These are phyloP conservation scores for Monopterus albus DNA, from an alignment of 2,113 vertebrate genomes.

Conservation along the genomic window DNA sequence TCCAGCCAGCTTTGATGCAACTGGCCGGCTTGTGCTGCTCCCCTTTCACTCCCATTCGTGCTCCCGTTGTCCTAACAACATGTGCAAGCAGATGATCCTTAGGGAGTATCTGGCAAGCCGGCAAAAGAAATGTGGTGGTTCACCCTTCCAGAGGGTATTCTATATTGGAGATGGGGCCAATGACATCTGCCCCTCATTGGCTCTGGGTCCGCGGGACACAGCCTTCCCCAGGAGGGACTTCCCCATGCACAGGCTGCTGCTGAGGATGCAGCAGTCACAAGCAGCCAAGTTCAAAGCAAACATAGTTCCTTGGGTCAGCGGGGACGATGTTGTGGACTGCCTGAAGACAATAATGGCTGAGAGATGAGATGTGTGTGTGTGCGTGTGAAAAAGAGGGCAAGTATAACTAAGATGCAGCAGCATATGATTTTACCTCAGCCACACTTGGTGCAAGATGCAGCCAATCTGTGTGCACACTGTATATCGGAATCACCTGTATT, in stretches of 20 bases:
- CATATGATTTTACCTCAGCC: constrained; percentile 40
- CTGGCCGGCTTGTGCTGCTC: constrained; percentile 83
- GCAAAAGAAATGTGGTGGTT: constrained; percentile 78
- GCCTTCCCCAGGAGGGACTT: constrained; percentile 90
- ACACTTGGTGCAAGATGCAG: constrained; percentile 17
- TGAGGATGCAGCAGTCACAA: constrained; percentile 80
- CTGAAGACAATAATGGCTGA: constrained; percentile 86
- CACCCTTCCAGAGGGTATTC: constrained; percentile 87
- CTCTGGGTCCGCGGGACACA: constrained; percentile 84
- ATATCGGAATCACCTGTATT: not conserved
- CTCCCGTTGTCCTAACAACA: constrained; percentile 89
- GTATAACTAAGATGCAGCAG: not conserved
- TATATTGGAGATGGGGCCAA: constrained; percentile 95
- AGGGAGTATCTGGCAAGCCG: constrained; percentile 85
- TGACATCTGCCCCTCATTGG: constrained; percentile 88
- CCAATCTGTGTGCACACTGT: not conserved
- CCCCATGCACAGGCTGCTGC: constrained; percentile 89
- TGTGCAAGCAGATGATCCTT: constrained; percentile 94
- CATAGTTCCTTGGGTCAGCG: constrained; percentile 88
- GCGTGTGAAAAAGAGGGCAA: not conserved
- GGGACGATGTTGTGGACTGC: constrained; percentile 81
- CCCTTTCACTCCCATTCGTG: constrained; percentile 93
- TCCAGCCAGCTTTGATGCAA: constrained; percentile 82
- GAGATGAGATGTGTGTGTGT: constrained; percentile 53
- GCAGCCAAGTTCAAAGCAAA: constrained; percentile 79